phyloP scores from a whole-genome alignment of 2,797 vertebrate species.

The Sebastes aleutianus region DNA sequence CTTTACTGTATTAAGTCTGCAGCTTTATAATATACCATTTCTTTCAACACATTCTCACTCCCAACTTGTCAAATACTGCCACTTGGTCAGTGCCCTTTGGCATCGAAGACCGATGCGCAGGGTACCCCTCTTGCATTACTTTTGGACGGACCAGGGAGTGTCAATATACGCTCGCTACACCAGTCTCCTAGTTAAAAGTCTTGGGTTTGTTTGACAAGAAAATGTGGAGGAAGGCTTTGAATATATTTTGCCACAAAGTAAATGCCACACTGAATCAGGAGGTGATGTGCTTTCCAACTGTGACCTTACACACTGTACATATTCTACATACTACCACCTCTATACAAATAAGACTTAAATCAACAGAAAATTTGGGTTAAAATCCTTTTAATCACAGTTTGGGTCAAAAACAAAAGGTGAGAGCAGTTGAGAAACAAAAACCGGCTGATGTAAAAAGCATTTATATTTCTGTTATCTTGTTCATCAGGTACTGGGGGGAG shows the following conservation, averaged over 20 bases:
- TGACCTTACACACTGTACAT: not conserved
- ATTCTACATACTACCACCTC: not conserved
- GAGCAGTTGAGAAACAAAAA: not conserved
- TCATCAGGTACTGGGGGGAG: constrained; percentile 46
- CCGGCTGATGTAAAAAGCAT: not conserved
- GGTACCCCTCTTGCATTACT: too few species aligned
- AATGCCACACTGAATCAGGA: not conserved
- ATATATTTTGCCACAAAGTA: too few species aligned
- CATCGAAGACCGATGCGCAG: too few species aligned
- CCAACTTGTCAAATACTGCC: too few species aligned
- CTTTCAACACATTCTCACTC: not conserved
- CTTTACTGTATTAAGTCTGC: not conserved
- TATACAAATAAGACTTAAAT: constrained; percentile 6
- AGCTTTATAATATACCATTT: not conserved
- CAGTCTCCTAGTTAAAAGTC: too few species aligned
- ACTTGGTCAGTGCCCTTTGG: too few species aligned
- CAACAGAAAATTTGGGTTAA: not conserved
- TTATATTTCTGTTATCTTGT: not conserved
- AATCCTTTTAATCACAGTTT: not conserved
- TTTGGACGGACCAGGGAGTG: too few species aligned
- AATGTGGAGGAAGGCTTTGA: too few species aligned
- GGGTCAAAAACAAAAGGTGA: not conserved
- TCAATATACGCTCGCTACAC: too few species aligned
- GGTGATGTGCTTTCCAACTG: not conserved
- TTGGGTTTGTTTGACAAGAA: too few species aligned